Evolutionary conservation across 2,113 vertebrate species (phyloP), one percentile per base, ranked within the genome.

Genomic region (Salminus brasiliensis): DNA sequence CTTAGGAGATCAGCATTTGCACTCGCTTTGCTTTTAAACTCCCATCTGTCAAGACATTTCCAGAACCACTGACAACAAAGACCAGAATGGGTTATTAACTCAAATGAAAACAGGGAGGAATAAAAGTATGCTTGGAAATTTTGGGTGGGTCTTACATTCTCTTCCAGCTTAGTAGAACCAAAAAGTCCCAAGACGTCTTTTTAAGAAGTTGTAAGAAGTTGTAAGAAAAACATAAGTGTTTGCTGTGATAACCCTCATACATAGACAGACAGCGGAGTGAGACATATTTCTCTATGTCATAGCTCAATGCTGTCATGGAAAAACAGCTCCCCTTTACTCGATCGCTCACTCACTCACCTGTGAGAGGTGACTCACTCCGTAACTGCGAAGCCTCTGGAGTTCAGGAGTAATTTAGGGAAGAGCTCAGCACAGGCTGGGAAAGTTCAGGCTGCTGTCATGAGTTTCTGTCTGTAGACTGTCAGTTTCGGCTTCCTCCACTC

Each of bases 1-100:
- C 39, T 63, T 87, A 81, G 90, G 89, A 85, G 90, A 21, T 83
- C 86, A 69, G 47, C 71, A 68, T 60, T 70, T 49, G 12, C 43
- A 13, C 43, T 45, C 13, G 1, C 21, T 21, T 49, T 21, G 1
- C 21, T 21, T 49, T 21, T 5, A 21, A 2, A 75, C 49, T 25
- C 55, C 57, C 6, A 29, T 29, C 5, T 39, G 29, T 53, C 39
- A 11, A 9, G 34, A 7, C 25, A 29, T 32, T 32, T n/a, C 16
- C 8, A 25, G 18, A 45, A 15, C n/a, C 12, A 25, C 5, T 41
- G 15, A 3, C 13, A 3, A 4, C 30, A 13, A 13, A 59, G 36
- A 13, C 27, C 34, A 63, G 16, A 15, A 45, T 45, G 3, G 13
- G 39, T 43, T 11, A 4, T 45, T 15, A 45, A 45, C 43, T 13